Conservation (phyloP, 2,888 invertebrate genomes). For the Meiosimyza decipiens region DNA sequence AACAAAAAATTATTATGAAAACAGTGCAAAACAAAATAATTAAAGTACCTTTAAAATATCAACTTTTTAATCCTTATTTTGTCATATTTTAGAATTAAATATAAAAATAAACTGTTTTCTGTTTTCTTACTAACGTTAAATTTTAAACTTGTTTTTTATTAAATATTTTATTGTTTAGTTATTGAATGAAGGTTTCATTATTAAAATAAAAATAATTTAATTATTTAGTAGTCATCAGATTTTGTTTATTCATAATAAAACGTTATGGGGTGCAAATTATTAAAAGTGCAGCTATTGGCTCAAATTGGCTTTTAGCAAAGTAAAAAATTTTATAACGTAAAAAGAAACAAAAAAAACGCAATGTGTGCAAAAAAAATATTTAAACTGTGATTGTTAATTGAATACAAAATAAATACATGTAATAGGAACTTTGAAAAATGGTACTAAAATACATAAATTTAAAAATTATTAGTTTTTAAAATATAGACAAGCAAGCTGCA, state of each 20-base stretch:
- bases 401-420: constrained; percentile 42
- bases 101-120: too few species aligned
- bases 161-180: too few species aligned
- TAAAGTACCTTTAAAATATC: constrained; percentile 23
- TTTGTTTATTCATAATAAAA: too few species aligned
- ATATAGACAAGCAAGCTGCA: constrained; percentile 29
- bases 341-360: constrained; percentile 34
- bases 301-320: background rate
- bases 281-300: constrained; percentile 28
- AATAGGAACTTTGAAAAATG: constrained; percentile 21
- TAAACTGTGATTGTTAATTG: constrained; percentile 57
- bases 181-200: too few species aligned
- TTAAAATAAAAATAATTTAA: too few species aligned
- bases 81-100: constrained; percentile 4
- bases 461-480: constrained; percentile 19
- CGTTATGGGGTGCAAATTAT: constrained; percentile 27
- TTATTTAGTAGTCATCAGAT: too few species aligned
- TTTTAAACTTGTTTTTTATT: too few species aligned
- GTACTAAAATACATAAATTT: constrained; percentile 7
- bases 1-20: background rate
- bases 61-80: constrained; percentile 13
- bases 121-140: too few species aligned
- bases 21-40: constrained; percentile 15
- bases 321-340: constrained; percentile 15
- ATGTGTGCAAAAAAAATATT: constrained; percentile 45